Evolutionary conservation across 2,888 invertebrate species (phyloP), one percentile per base, ranked within the genome.

Genomic region (Eupsilia transversa): DNA sequence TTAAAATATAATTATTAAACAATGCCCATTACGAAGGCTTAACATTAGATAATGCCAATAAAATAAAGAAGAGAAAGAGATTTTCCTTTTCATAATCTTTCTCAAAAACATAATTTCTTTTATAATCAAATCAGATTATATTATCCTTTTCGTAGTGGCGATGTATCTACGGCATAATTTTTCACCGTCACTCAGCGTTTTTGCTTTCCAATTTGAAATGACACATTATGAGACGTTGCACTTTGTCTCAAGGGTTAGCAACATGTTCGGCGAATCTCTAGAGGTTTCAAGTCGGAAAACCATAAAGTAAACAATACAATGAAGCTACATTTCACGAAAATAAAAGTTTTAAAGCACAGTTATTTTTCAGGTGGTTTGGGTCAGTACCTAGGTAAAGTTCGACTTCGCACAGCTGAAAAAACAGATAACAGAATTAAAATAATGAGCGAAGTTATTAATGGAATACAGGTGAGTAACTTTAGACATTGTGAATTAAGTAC

Each of bases 361-460:
- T 77, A 52, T 68, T 66, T 93, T 91, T 59, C 86, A 97, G 97
- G 96, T 89, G 95, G 95, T 79, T 95, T 97, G 54, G 97, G 97
- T 49, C 96, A 94, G 82, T 74, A 97, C 23, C 94, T 97, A 12
- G 97, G 97, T 0, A 95, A 92, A 71, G 96, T 97, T 74, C 97
- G 99, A 78, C 96, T 97, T 76, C 97, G 97, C 88, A 98, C 98
- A 0, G 99, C 99, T 0, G 96, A 97, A 72, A 97, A 98, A 91
- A 99, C 99, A 0, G 99, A 99, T 92, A 97, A 98, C 73, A 97
- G 99, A 81, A 98, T 99, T 23, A 97, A 98, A 85, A 94, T 99
- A 30, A 99, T 99, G 99, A 99, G 98, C 89, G 99, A 99, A 96
- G 98, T 99, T 80, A 98, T 99, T 68, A 97, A 97, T 69, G 99